These are phyloP conservation scores for Rallus limicola DNA, from an alignment of 2,113 vertebrate genomes.

Conservation along the genomic window DNA sequence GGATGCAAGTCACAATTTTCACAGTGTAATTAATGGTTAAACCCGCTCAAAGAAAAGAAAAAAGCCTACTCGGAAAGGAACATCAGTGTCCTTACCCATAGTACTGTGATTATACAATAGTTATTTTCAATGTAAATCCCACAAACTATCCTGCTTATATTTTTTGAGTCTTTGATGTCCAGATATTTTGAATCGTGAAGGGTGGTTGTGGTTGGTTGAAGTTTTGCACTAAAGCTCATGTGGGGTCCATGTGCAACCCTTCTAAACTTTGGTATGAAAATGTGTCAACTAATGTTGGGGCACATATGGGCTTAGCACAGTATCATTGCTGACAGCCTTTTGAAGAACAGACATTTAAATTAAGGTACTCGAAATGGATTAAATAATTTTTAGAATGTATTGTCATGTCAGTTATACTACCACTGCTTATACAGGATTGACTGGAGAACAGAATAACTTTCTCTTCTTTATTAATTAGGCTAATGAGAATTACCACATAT, in stretches of 20 bases:
- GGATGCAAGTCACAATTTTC: constrained; percentile 3
- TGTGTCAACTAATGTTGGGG: not conserved
- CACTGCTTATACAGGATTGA: not conserved
- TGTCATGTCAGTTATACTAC: accelerated
- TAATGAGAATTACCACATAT: not conserved
- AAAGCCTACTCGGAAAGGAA: not conserved
- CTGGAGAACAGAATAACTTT: not conserved
- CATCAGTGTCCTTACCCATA: not conserved
- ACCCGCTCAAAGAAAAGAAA: not conserved
- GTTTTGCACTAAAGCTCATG: not conserved
- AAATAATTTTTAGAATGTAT: not conserved
- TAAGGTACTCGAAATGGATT: not conserved
- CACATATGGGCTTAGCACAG: not conserved
- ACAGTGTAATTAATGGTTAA: not conserved
- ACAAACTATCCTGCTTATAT: not conserved
- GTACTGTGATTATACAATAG: not conserved
- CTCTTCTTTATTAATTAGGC: not conserved
- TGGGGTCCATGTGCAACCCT: not conserved
- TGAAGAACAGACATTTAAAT: not conserved
- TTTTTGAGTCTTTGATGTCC: constrained; percentile 30
- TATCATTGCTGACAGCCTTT: not conserved
- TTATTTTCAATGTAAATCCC: constrained; percentile 24
- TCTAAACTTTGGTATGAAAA: constrained; percentile 6
- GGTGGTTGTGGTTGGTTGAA: not conserved
- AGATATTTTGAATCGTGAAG: constrained; percentile 9